Conservation (phyloP, 2,113 vertebrate genomes). For the Gadus macrocephalus region DNA sequence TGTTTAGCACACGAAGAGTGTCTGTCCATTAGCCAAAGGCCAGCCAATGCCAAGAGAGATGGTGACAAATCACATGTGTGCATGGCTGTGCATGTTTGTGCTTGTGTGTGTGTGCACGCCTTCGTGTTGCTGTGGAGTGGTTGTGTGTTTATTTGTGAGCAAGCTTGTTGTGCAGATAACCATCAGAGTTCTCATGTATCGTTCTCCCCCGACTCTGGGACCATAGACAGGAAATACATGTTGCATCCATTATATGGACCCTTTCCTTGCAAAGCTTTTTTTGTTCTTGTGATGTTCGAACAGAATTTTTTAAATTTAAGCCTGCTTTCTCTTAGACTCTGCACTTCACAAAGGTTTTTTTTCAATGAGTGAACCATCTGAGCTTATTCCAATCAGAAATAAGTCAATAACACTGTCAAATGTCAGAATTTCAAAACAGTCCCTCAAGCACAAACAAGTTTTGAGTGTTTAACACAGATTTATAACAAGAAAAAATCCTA, state of each 20-base stretch:
- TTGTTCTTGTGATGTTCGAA: neutral
- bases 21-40: constrained; percentile 69
- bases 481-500: no score
- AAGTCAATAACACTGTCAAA: no score
- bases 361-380: no score
- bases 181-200: neutral
- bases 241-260: neutral
- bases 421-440: no score
- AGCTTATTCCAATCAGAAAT: no score
- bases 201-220: neutral
- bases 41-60: constrained; percentile 57
- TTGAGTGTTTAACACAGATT: no score
- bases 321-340: no score
- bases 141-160: neutral
- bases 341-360: no score
- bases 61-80: constrained; percentile 68
- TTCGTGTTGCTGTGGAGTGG: constrained; percentile 3
- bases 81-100: neutral
- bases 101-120: neutral
- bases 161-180: neutral
- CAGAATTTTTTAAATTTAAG: no score
- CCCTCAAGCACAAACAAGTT: no score
- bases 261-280: neutral
- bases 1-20: constrained; percentile 74
- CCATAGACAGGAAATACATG: neutral